phyloP scores from a whole-genome alignment of 2,797 vertebrate species.

The Poecilia gillii region DNA sequence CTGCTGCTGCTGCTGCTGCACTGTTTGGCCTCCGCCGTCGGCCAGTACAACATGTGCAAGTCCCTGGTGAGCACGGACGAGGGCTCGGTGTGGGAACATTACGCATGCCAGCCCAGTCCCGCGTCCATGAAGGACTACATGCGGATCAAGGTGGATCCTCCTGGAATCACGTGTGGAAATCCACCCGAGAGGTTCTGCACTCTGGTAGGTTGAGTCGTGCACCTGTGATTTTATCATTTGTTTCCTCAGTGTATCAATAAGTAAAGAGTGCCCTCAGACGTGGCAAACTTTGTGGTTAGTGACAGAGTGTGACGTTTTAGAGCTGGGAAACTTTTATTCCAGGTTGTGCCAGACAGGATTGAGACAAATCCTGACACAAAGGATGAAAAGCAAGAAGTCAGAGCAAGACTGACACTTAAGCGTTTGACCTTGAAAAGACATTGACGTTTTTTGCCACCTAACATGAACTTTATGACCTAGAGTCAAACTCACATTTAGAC shows the following conservation, averaged over 20 bases:
- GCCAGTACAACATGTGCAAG: conserved; percentile 96
- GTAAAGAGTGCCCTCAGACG: background rate
- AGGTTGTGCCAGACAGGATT: background rate
- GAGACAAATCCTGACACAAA: conserved; percentile 10
- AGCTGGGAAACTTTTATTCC: conserved; percentile 1
- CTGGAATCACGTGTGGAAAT: conserved; percentile 94
- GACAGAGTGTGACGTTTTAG: background rate
- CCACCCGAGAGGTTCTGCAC: conserved; percentile 97
- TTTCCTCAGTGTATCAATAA: background rate
- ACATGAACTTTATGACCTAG: conserved; percentile 20
- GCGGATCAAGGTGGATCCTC: conserved; percentile 92
- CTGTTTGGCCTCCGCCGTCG: conserved; percentile 85
- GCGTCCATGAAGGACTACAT: conserved; percentile 91
- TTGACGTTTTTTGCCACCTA: conserved; percentile 53
- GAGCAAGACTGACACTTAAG: conserved; percentile 37
- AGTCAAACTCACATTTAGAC: background rate
- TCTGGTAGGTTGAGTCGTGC: conserved; percentile 85
- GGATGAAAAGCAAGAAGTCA: conserved; percentile 28
- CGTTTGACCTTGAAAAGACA: conserved; percentile 44
- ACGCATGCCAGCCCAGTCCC: conserved; percentile 94
- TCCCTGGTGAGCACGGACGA: conserved; percentile 97
- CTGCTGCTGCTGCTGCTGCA: conserved; percentile 80
- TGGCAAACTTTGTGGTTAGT: background rate
- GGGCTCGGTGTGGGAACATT: conserved; percentile 95
- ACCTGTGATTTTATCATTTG: background rate